phyloP scores from a whole-genome alignment of 30 jellyfish, hydroid and myxozoan species.

The Cassiopea xamachana region DNA sequence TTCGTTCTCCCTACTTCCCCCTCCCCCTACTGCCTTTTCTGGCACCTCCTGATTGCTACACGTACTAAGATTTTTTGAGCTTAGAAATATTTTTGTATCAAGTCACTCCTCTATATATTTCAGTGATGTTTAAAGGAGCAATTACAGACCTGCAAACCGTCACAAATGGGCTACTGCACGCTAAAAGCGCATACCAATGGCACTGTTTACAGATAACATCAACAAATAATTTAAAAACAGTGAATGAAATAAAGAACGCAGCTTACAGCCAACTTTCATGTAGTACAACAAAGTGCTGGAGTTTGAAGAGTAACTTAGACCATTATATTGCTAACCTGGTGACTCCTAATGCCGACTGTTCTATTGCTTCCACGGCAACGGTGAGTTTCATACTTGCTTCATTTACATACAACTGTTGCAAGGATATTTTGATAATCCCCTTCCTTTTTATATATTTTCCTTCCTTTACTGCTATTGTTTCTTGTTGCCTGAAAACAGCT shows the following conservation, averaged over 20 bases:
- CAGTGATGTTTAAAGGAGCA: slow-evolving; percentile 7
- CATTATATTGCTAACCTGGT: not conserved
- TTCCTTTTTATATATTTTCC: too few relatives aligned
- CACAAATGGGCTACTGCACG: not conserved
- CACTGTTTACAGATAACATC: not conserved
- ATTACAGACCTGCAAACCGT: not conserved
- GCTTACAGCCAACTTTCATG: not conserved
- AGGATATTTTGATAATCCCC: too few relatives aligned
- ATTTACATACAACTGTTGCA: too few relatives aligned
- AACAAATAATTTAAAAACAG: not conserved
- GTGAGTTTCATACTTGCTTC: too few relatives aligned
- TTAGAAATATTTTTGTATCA: too few relatives aligned
- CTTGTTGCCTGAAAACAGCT: too few relatives aligned
- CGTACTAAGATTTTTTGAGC: too few relatives aligned
- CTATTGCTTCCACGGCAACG: not conserved
- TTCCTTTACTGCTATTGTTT: too few relatives aligned
- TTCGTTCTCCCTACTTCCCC: too few relatives aligned
- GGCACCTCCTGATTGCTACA: too few relatives aligned
- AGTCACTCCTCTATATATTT: not conserved
- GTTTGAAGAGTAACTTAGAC: not conserved
- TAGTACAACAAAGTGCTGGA: not conserved
- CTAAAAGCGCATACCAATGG: slow-evolving; percentile 9
- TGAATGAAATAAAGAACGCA: not conserved
- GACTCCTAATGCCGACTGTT: not conserved
- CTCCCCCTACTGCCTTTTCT: too few relatives aligned